Conservation (phyloP, 2,888 invertebrate species). For the Eremobia ochroleuca region DNA sequence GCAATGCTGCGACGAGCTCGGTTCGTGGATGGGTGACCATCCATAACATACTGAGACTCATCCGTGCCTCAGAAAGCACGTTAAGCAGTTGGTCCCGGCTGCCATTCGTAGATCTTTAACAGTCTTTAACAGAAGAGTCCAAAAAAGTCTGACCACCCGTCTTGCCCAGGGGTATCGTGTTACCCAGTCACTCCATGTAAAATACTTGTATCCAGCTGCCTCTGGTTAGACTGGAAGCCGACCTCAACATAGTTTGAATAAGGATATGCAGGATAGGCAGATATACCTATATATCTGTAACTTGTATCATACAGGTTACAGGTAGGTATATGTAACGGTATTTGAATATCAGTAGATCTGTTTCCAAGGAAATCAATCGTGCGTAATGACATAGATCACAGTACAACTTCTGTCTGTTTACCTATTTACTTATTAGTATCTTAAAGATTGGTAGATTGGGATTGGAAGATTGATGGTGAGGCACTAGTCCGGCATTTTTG, state of each 20-base stretch:
- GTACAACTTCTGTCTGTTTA: background rate
- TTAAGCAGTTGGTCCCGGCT: background rate
- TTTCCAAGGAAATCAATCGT: conserved; percentile 20
- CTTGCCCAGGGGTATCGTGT: background rate
- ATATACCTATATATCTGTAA: background rate
- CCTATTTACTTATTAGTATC: background rate
- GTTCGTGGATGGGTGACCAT: background rate
- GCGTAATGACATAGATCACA: background rate
- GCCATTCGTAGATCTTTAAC: background rate
- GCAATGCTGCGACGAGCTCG: background rate
- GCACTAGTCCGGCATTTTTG: background rate
- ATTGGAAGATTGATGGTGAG: background rate
- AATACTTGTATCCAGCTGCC: background rate
- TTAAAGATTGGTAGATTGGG: background rate
- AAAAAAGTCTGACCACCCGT: background rate
- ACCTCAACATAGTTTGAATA: background rate
- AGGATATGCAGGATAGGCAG: background rate
- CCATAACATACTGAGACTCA: background rate
- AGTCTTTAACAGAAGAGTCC: background rate
- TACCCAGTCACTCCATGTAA: background rate
- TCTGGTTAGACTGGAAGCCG: too few species aligned
- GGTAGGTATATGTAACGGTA: background rate
- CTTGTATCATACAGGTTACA: background rate
- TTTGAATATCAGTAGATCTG: conserved; percentile 2
- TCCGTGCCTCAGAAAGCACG: background rate